phyloP scores from a whole-genome alignment of 2,888 invertebrate genomes.

The Chymomyza fuscimana region DNA sequence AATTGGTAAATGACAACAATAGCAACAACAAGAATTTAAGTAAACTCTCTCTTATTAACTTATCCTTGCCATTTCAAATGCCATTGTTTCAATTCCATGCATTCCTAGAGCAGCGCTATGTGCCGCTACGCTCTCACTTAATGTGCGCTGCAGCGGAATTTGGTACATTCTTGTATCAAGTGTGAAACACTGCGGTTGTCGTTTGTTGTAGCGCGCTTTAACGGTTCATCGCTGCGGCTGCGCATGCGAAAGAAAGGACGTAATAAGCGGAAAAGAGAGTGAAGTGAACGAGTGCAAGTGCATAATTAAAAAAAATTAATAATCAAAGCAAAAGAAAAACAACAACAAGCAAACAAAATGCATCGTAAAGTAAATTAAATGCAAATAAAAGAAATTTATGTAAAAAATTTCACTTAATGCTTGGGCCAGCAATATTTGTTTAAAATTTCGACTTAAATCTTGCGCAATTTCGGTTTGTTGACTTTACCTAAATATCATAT shows the following conservation, averaged over 20 bases:
- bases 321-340: constrained; percentile 14
- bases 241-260: constrained; percentile 46
- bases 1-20: background rate
- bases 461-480: constrained; percentile 47
- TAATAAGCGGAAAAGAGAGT: constrained; percentile 15
- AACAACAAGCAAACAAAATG: constrained; percentile 27
- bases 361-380: constrained; percentile 27
- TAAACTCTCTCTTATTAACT: background rate
- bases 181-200: constrained; percentile 1
- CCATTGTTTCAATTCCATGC: background rate
- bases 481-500: constrained; percentile 21
- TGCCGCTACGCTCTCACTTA: background rate
- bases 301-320: background rate
- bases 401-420: constrained; percentile 32
- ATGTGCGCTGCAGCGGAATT: background rate
- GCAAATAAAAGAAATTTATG: constrained; percentile 6
- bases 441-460: constrained; percentile 35
- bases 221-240: constrained; percentile 23
- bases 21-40: too few species aligned
- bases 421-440: constrained; percentile 51
- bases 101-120: background rate
- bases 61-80: background rate
- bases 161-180: background rate
- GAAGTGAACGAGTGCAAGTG: background rate
- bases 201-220: background rate